Base-by-base conservation (phyloP, 2,888 invertebrate species). In the Limulus polyphemus region DNA sequence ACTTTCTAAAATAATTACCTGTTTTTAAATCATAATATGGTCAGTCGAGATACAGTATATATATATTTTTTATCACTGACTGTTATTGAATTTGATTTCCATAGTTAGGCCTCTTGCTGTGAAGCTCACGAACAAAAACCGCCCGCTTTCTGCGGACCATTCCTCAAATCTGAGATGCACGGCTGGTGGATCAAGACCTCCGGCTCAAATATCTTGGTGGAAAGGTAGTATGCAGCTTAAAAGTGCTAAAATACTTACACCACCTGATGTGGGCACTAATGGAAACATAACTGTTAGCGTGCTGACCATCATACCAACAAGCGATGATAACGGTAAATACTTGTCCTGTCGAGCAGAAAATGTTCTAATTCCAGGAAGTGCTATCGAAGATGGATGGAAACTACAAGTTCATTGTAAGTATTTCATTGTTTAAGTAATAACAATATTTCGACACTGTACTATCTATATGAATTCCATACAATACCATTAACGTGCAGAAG, bases 171-270 rank as follows among this genome's bases (percentile, higher is more conserved):
- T 67, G 46, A 62, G 61, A 11, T 67, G 67, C 58, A 50, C 63
- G 1, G 61, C 65, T 10, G 63, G 62, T 11, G 67, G 67, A 12
- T 67, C 67, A 11, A 57, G 67, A 57, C 67, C 67, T 12, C 65
- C 67, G 0, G 90, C 91, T 0, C 82, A 84, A 72, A 85, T 92
- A 66, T 84, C 86, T 0, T 92, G 92, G 92, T 88, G 85, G 83
- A 82, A 90, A 79, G 87, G 90, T 74, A 87, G 86, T 77, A 80
- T 84, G 69, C 83, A 83, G 72, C 86, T 90, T 76, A 83, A 83
- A 62, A 58, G 62, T 56, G 70, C 69, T 11, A 67, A 68, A 57
- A 7, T 32, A 5, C 32, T 32, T 2, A 7, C 7, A 32, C 32
- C 32, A 2, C 71, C 67, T 52, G 58, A 66, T 32, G 60, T 68